phyloP scores from a whole-genome alignment of 2,113 vertebrate genomes.

The Pardalotus punctatus region DNA sequence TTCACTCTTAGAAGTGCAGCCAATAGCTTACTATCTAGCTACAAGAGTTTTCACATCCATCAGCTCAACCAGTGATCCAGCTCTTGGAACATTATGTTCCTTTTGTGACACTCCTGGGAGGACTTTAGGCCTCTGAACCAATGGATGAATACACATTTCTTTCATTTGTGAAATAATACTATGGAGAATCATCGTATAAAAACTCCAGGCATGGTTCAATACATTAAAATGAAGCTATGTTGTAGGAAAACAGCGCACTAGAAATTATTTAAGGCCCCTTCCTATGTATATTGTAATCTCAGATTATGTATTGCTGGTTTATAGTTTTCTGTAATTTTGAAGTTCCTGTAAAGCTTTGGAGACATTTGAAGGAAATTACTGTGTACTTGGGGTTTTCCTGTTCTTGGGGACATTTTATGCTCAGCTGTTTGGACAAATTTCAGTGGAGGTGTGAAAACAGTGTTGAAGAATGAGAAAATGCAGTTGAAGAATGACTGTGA shows the following conservation, averaged over 20 bases:
- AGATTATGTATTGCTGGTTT: neutral
- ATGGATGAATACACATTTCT: neutral
- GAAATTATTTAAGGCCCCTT: neutral
- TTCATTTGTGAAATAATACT: neutral
- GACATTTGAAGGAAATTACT: neutral
- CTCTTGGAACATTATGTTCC: neutral
- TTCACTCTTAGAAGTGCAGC: neutral
- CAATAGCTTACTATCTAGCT: neutral
- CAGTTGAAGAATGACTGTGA: neutral
- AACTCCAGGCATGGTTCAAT: neutral
- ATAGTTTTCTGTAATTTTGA: neutral
- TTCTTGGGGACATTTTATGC: neutral
- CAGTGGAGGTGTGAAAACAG: constrained; percentile 5
- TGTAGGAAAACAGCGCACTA: neutral
- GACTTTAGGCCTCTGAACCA: neutral
- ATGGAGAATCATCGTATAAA: neutral
- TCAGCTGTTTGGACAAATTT: constrained; percentile 9
- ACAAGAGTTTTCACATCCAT: neutral
- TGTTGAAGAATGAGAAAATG: neutral
- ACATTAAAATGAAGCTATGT: neutral
- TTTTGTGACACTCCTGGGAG: neutral
- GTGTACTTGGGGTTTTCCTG: neutral
- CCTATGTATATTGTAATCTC: neutral
- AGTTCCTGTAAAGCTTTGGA: neutral
- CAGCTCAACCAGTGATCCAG: neutral